Conservation (phyloP, 2,888 invertebrate species). For the Siphlonurus alternatus region DNA sequence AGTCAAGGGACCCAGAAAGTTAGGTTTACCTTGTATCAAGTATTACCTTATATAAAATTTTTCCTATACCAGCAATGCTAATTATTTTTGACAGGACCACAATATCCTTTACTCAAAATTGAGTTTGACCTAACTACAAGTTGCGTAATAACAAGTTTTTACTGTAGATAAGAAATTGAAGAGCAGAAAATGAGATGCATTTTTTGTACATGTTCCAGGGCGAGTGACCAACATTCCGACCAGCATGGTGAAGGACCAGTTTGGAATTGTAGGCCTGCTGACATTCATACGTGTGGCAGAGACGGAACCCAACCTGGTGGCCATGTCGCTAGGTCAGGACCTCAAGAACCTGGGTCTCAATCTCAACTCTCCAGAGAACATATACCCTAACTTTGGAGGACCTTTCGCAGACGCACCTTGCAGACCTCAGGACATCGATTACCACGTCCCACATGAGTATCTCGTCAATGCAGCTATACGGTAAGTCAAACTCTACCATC, state of each 20-base stretch:
- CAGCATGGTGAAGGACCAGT: conserved; percentile 98
- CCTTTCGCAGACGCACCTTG: conserved; percentile 98
- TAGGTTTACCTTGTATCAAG: no score
- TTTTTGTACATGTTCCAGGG: conserved; percentile 43
- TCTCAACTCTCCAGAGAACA: conserved; percentile 93
- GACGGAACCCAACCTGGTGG: conserved; percentile 90
- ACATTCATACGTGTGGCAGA: conserved; percentile 97
- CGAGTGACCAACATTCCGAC: conserved; percentile 97
- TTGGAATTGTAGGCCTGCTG: conserved; percentile 95
- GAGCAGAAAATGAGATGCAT: conserved; percentile 9
- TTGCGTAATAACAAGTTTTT: no score
- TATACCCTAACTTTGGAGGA: conserved; percentile 96
- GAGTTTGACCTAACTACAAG: no score
- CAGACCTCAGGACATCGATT: conserved; percentile 97
- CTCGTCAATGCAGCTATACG: conserved; percentile 94
- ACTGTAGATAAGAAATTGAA: background rate
- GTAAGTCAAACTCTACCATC: no score
- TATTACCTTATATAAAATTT: no score
- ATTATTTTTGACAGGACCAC: no score
- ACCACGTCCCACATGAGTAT: conserved; percentile 96
- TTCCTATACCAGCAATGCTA: no score
- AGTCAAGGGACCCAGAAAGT: no score
- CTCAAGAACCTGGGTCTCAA: conserved; percentile 95
- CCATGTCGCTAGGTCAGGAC: conserved; percentile 93
- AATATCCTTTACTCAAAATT: no score